These are phyloP conservation scores for Nothobranchius furzeri DNA, from an alignment of 2,113 vertebrate species.

Conservation along the genomic window DNA sequence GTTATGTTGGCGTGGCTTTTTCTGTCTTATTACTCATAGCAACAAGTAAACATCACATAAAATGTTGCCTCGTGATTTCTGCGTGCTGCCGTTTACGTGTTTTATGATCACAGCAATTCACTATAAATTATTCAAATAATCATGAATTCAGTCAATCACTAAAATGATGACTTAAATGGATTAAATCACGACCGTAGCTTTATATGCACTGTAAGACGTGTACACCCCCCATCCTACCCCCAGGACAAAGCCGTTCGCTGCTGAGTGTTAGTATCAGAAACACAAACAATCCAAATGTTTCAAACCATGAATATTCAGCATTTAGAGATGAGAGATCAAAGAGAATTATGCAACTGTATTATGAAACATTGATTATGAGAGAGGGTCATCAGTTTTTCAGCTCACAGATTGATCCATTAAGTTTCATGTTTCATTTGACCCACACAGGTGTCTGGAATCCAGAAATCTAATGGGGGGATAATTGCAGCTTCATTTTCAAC, in stretches of 20 bases:
- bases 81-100: too few species aligned
- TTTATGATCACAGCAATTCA: too few species aligned
- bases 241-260: neutral
- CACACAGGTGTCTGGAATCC: slow-evolving; percentile 5
- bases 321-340: slow-evolving; percentile 41
- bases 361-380: slow-evolving; percentile 52
- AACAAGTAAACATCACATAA: too few species aligned
- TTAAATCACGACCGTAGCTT: slow-evolving; percentile 2
- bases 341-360: slow-evolving; percentile 49
- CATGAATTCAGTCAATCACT: too few species aligned
- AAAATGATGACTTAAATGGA: too few species aligned
- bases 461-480: slow-evolving; percentile 18
- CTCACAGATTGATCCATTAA: slow-evolving; percentile 34
- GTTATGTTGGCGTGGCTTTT: too few species aligned
- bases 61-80: too few species aligned
- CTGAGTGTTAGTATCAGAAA: slow-evolving; percentile 28
- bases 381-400: slow-evolving; percentile 43
- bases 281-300: slow-evolving; percentile 40
- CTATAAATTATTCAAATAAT: too few species aligned
- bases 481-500: slow-evolving; percentile 1
- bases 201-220: slow-evolving; percentile 9
- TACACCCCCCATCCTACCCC: too few species aligned
- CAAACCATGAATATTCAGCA: slow-evolving; percentile 53
- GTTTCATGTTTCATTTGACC: slow-evolving; percentile 10
- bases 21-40: too few species aligned